Evolutionary conservation across 2,797 vertebrate species (phyloP).

Genomic region (Chromis chromis): DNA sequence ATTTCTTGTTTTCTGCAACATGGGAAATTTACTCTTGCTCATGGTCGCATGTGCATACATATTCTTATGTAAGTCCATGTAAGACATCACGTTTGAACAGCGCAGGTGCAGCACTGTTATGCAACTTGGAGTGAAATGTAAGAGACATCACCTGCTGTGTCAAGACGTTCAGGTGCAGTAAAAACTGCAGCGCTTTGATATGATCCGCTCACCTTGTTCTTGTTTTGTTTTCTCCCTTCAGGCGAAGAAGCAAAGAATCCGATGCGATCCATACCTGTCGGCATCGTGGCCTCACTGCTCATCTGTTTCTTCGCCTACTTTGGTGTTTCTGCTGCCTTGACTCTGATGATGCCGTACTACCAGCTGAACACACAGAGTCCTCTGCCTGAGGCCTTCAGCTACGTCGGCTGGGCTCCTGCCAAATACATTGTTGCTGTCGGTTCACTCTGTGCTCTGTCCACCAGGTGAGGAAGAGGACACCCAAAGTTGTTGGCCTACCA

Average conservation of each 20-base stretch:
- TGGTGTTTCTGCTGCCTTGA: conserved; percentile 93
- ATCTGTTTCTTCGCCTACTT: conserved; percentile 97
- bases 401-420: conserved; percentile 90
- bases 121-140: neutral
- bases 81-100: neutral
- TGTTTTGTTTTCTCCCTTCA: conserved; percentile 54
- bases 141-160: neutral
- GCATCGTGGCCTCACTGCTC: conserved; percentile 93
- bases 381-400: conserved; percentile 91
- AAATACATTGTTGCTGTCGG: conserved; percentile 93
- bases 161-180: neutral
- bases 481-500: neutral
- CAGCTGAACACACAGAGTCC: conserved; percentile 89
- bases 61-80: neutral
- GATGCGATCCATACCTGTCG: conserved; percentile 92
- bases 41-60: neutral
- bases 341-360: conserved; percentile 97
- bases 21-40: too few species aligned
- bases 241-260: conserved; percentile 97
- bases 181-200: neutral
- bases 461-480: conserved; percentile 85
- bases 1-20: neutral
- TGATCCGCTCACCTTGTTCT: neutral
- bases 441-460: conserved; percentile 95
- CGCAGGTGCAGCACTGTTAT: neutral